Conservation (phyloP, 2,113 vertebrate genomes). For the Cisticola juncidis region DNA sequence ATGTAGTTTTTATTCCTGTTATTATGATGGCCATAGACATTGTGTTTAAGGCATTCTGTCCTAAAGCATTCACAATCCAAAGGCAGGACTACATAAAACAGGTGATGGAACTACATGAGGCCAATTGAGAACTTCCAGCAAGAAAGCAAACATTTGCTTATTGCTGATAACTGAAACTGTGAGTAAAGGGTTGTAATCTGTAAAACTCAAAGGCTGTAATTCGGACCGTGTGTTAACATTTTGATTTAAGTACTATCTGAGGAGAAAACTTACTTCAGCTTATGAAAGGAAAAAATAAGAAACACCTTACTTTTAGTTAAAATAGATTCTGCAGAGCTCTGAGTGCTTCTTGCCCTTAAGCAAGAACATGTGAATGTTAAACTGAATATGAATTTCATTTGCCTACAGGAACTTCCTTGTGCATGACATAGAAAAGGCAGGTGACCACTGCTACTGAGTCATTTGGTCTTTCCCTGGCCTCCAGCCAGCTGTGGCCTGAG, state of each 20-base stretch:
- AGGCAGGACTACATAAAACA: neutral
- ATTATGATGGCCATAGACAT: neutral
- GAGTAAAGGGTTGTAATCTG: neutral
- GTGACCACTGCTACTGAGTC: neutral
- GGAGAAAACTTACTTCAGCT: neutral
- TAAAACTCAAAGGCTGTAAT: neutral
- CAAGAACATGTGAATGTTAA: neutral
- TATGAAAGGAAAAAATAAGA: neutral
- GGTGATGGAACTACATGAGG: neutral
- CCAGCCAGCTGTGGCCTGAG: neutral
- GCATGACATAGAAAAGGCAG: neutral
- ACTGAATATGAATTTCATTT: neutral
- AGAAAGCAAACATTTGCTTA: neutral
- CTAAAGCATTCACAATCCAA: neutral
- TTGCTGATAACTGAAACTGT: neutral
- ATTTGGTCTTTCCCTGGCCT: neutral
- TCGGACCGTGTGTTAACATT: neutral
- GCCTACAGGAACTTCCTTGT: neutral
- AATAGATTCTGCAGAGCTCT: neutral
- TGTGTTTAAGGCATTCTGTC: neutral
- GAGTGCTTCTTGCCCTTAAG: neutral
- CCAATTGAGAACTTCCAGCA: neutral
- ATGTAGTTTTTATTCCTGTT: neutral
- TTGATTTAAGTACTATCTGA: neutral
- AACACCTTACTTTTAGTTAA: neutral